phyloP scores from a whole-genome alignment of 2,888 invertebrate genomes.

The Sarcophaga rosellei region DNA sequence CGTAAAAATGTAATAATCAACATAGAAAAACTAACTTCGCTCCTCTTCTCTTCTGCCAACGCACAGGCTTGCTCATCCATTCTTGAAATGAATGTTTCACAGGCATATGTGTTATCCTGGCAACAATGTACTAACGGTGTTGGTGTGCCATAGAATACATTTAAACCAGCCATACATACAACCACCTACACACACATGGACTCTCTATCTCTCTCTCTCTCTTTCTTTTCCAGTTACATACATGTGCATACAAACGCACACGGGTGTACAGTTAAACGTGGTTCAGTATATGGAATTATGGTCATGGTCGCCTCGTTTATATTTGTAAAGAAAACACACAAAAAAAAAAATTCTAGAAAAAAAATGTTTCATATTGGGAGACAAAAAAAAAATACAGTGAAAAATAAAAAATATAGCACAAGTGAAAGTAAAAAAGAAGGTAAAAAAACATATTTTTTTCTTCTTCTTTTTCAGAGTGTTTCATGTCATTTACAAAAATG shows the following conservation, averaged over 20 bases:
- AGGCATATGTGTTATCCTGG: background rate
- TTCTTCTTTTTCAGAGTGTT: constrained; percentile 1
- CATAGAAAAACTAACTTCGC: background rate
- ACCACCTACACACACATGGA: background rate
- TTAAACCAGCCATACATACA: background rate
- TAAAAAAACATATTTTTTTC: background rate
- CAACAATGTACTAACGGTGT: background rate
- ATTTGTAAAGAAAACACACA: background rate
- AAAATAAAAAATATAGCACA: background rate
- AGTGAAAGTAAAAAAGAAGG: constrained; percentile 11
- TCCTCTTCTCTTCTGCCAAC: background rate
- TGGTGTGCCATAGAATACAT: background rate
- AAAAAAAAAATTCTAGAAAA: too few species aligned
- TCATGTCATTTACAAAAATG: constrained; percentile 36
- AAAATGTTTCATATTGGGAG: background rate
- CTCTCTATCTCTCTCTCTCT: too few species aligned
- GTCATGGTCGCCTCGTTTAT: constrained; percentile 3
- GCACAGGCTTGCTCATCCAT: background rate
- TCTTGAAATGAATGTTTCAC: background rate
- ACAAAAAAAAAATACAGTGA: background rate
- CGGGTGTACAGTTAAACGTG: background rate
- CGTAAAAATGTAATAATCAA: constrained; percentile 2
- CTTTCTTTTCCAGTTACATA: too few species aligned
- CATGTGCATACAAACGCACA: too few species aligned
- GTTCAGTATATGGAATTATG: background rate